Evolutionary conservation across 1,140 invertebrate species (phyloP), one percentile per base, ranked within the genome.

Genomic region (Frieseomelitta varia): DNA sequence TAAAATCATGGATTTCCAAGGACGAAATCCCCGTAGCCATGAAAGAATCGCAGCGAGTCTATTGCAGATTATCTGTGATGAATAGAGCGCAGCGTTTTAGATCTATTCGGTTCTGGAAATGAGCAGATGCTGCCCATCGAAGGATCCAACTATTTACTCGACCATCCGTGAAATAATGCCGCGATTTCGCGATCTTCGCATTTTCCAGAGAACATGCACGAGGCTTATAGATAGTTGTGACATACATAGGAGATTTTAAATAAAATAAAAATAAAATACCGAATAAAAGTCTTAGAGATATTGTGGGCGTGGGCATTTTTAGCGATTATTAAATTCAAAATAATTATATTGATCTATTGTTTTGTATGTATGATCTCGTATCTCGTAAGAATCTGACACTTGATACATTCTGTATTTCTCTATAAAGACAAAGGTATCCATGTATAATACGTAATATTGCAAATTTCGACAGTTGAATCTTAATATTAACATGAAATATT

Each of bases 51-150:
- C 51, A 30, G 10, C 27, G 47, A n/a, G 51, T 39, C 51, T n/a
- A 58, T 39, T 47, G 51, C 24, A 80, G 87, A 91, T 90, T 91
- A 91, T 85, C 84, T 86, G 83, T 91, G 89, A 88, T 84, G 83
- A 67, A 90, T 90, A 85, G 85, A 82, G 61, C 56, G 75, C 65
- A 74, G 85, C 86, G 85, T 87, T 90, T 55, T 90, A 79, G 69
- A 74, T 86, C 84, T 84, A 86, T 85, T 85, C 73, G 58, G 56
- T 34, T 63, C 47, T 30, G 81, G 82, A 90, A 88, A 90, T 86
- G 81, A 90, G 67, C 83, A 81, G 63, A 88, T 86, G 61, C 11
- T 67, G 27, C 4, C 47, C 24, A n/a, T 14, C 55, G 14, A 34
- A 12, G 15, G 27, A 58, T 74, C 27, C 27, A 21, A 53, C 56